These are phyloP conservation scores for Condylura cristata DNA, from an alignment of 2,113 vertebrate genomes.

Conservation along the genomic window DNA sequence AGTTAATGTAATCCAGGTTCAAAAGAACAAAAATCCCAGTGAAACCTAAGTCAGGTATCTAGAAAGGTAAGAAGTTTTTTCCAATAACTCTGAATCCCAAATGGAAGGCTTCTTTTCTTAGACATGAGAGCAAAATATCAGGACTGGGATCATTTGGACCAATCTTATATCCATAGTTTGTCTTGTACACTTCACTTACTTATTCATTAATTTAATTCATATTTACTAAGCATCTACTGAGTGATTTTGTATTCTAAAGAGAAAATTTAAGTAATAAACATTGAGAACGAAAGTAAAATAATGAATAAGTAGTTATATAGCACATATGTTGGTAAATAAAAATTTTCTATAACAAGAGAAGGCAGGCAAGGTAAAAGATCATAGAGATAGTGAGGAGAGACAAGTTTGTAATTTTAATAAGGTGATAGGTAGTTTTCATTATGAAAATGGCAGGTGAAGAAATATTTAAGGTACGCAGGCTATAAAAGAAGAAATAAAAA, in stretches of 20 bases:
- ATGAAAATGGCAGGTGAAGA: neutral
- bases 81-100: neutral
- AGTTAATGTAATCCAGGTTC: neutral
- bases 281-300: neutral
- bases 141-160: neutral
- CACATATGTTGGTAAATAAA: neutral
- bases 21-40: neutral
- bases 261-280: neutral
- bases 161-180: neutral
- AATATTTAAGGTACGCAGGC: neutral
- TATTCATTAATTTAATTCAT: neutral
- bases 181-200: neutral
- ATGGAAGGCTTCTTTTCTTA: neutral
- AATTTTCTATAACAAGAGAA: neutral
- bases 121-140: neutral
- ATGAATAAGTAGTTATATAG: neutral
- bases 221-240: neutral
- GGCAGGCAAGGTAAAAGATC: neutral
- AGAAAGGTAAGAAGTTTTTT: neutral
- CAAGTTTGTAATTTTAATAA: neutral
- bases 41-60: neutral
- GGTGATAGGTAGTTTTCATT: neutral
- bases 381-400: rapidly evolving
- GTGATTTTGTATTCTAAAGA: neutral
- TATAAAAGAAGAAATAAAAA: no score